Base-by-base conservation (phyloP, 2,113 vertebrate species). In the Garra rufa region DNA sequence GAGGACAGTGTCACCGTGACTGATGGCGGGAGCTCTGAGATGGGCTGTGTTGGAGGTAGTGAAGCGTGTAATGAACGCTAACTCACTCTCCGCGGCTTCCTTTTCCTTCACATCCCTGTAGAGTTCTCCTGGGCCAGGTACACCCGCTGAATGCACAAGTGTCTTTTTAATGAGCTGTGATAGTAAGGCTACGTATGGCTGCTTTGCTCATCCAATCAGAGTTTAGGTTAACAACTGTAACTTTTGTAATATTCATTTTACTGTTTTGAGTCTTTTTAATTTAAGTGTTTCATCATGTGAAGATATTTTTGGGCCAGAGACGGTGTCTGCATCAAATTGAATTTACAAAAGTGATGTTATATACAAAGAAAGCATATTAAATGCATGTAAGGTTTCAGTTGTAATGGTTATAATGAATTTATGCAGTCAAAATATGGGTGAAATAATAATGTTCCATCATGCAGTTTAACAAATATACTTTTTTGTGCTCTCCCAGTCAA, bases 51-150 rank as follows among this genome's bases (percentile, higher is more conserved):
- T 86, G 87, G 88, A 92, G 85, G 88, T 92, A 91, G 70, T 38
- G 87, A 87, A 89, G 92, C 91, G 85, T 94, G 93, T 93, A 94
- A 95, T 95, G 93, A 94, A 93, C 90, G 89, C 83, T 87, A 89
- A 87, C 82, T 61, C 67, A 81, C 44, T n/a, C 83, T 71, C 44
- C 34, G 5, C 81, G 84, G 73, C 38, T 84, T 44, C 52, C 79
- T 14, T 46, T 76, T 81, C 52, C 41, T 61, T 44, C 65, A 19
- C 85, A 30, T 76, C 30, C 48, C 30, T 17, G 81, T 82, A 41
- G 85, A 83, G 81, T 73, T 83, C 74, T 85, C 75, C 67, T 78
- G 55, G 44, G 70, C 61, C 85, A 85, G 81, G 85, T 82, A 82
- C 9, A 61, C 14, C 26, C 43, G 1, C 71, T 65, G 55, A 65